Evolutionary conservation across 1,140 invertebrate genomes (phyloP), one percentile per base, ranked within the genome.

Genomic region (Littorina saxatilis): DNA sequence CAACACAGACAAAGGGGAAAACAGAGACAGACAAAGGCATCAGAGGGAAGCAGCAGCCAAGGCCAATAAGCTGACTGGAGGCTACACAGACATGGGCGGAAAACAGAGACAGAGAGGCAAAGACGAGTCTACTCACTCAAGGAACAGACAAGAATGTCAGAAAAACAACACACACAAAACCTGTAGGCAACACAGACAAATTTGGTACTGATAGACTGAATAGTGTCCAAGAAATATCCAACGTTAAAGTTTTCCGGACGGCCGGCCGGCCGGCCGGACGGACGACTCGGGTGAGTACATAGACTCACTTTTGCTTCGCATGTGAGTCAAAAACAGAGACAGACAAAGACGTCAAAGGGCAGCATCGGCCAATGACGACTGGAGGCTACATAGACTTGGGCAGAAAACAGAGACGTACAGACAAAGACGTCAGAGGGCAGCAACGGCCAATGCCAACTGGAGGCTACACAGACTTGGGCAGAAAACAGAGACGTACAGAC

Each of bases 81-180:
- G 72, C 35, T 5, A 61, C 27, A 73, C 20, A 58, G 40, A 58
- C 5, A 81, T 2, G 3, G 43, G 37, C 0, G 63, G 1, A 47
- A 47, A 47, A 73, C 40, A 9, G 66, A 81, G 47, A 73, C 7
- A 81, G 68, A 61, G 66, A 73, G 47, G 73, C 15, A 52, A 35
- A 81, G 40, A 20, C 11, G 40, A 43, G 29, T 27, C 55, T 13
- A 74, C 0, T 29, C n/a, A n/a, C n/a, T n/a, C n/a, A n/a, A n/a
- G n/a, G n/a, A n/a, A n/a, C n/a, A n/a, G n/a, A n/a, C n/a, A n/a
- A n/a, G n/a, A n/a, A n/a, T n/a, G n/a, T n/a, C n/a, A n/a, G n/a
- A n/a, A n/a, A n/a, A n/a, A n/a, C n/a, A n/a, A n/a, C n/a, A n/a
- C n/a, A n/a, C n/a, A n/a, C n/a, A n/a, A n/a, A n/a, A n/a, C n/a